Base-by-base conservation (phyloP, 2,113 vertebrate genomes). In the Dermatemys mawii region DNA sequence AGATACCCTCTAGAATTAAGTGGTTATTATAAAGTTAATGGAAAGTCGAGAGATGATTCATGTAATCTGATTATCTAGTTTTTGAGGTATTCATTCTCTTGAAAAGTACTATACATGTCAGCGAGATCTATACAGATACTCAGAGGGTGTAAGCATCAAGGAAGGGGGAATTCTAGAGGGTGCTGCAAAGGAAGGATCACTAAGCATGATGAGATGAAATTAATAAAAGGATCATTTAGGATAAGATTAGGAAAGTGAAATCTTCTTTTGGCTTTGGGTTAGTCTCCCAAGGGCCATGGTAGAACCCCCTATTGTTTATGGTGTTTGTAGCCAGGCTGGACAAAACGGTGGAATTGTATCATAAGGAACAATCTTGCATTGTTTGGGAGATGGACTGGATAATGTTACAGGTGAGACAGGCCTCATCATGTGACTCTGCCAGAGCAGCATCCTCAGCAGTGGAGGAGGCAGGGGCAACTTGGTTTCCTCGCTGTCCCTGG, bases 71-170 rank as follows among this genome's bases (percentile, higher is more conserved):
- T 24, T 38, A 1, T 76, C 27, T 67, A n/a, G 54, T 48, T 24
- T 8, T 41, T 9, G 12, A 82, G 26, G 17, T 41, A 57, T 27
- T 76, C 3, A 6, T 3, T 86, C 16, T 57, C 35, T 91, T 73
- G 38, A 22, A 17, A 81, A 60, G 54, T 54, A 14, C 48, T 78
- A 27, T 29, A 32, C 78, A 32, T n/a, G 27, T 29, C 26, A 60
- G 4, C 54, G 88, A 46, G 75, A 12, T 6, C 26, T 67, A 26
- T 41, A 41, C 5, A 41, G 48, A 22, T 11, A 51, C 44, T 83
- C 41, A 54, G 55, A 54, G 38, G 1, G 0, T 86, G 13, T 9
- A 48, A 0, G 21, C 3, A 3, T 60, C 48, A 26, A 8, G 49
- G 11, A 13, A 12, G 75, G 12, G 22, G 70, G 38, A 44, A 75